A percentile compares a stretch with the other conserved stretches of the same genome.
These are phyloP conservation scores for Lagenorhynchus albirostris DNA, from an alignment of 2,113 vertebrate species.

Conservation along the genomic window DNA sequence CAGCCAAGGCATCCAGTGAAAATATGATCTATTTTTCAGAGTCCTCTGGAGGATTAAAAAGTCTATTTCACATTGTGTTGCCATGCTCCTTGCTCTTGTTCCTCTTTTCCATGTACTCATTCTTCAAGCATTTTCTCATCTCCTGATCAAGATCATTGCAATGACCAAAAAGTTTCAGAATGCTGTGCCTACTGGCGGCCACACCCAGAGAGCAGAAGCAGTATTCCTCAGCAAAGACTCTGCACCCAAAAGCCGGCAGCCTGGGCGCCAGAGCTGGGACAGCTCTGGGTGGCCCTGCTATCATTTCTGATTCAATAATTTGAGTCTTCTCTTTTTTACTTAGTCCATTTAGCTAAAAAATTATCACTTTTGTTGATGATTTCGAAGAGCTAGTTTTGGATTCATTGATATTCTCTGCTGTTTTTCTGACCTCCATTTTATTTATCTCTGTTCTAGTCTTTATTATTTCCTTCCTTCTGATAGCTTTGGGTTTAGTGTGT, in stretches of 20 bases:
- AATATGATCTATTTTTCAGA: too few relatives aligned
- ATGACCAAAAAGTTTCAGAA: slow-evolving; percentile 92
- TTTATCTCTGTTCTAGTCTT: neutral
- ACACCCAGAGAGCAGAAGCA: too few relatives aligned
- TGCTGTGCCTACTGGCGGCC: slow-evolving; percentile 80
- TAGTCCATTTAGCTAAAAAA: neutral
- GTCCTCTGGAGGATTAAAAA: too few relatives aligned
- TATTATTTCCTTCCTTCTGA: neutral
- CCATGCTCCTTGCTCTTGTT: too few relatives aligned
- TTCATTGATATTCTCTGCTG: neutral
- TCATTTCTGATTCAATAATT: neutral
- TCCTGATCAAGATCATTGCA: slow-evolving; percentile 93
- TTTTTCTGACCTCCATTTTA: neutral
- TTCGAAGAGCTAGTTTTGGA: neutral
- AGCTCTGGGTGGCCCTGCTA: too few relatives aligned
- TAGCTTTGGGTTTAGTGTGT: neutral
- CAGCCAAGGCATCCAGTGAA: too few relatives aligned
- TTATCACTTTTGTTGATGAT: neutral
- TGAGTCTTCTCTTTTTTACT: neutral
- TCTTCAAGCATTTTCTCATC: slow-evolving; percentile 92
- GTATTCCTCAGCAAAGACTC: too few relatives aligned
- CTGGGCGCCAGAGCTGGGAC: too few relatives aligned
- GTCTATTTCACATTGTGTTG: too few relatives aligned
- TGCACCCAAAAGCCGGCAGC: too few relatives aligned
- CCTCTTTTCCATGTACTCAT: slow-evolving; percentile 79